Percentiles rank a stretch among this genome's conserved stretches.
Conservation (phyloP, 2,797 vertebrate species). For the Lemur catta region DNA sequence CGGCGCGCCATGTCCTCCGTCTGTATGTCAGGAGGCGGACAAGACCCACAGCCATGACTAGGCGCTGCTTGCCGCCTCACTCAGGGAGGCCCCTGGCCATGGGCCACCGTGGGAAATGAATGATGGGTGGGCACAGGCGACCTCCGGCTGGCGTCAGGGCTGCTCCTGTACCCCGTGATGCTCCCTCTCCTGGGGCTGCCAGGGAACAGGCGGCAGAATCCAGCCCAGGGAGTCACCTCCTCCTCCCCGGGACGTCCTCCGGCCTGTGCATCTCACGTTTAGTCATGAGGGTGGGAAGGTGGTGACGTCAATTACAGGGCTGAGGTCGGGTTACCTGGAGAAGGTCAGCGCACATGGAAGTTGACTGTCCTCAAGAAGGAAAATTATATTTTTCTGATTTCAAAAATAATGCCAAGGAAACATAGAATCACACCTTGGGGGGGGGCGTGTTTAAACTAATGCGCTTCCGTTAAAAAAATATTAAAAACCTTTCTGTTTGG, state of each 20-base stretch:
- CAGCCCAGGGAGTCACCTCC: constrained; percentile 67
- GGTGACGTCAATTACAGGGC: constrained; percentile 63
- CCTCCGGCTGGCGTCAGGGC: not conserved
- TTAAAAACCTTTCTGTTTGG: not conserved
- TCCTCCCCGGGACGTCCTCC: constrained; percentile 42
- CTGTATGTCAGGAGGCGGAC: fast-evolving
- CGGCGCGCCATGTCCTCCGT: fast-evolving
- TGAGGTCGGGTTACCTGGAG: constrained; percentile 58
- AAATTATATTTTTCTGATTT: not conserved
- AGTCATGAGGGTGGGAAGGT: constrained; percentile 67
- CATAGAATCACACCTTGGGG: not conserved
- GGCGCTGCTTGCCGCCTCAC: not conserved
- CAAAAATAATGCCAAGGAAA: not conserved
- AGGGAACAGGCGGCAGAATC: constrained; percentile 65
- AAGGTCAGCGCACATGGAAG: constrained; percentile 62
- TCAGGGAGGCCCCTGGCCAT: not conserved
- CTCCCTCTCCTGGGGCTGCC: not conserved
- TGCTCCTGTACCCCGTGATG: not conserved
- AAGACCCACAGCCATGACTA: not conserved
- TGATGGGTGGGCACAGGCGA: not conserved
- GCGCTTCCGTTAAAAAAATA: not conserved
- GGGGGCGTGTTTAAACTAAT: not conserved
- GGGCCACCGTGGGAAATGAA: not conserved
- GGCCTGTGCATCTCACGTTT: constrained; percentile 50
- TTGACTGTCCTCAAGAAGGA: constrained; percentile 68